These are phyloP conservation scores for Hypomecis atomaria DNA, from an alignment of 2,888 invertebrate genomes.

Conservation along the genomic window DNA sequence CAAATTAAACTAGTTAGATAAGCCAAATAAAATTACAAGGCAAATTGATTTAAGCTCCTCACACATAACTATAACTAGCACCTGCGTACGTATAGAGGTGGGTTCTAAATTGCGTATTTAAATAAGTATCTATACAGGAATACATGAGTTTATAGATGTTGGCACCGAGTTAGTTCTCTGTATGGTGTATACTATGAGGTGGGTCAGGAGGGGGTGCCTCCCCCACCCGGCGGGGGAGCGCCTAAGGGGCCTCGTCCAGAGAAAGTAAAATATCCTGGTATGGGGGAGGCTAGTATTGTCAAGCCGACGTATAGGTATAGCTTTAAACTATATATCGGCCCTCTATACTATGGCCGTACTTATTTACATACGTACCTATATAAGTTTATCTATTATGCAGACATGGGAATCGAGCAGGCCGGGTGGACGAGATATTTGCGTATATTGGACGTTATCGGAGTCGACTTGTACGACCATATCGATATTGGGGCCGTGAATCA, in stretches of 20 bases:
- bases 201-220: constrained; percentile 60
- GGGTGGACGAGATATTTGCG: constrained; percentile 73
- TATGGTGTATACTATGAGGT: constrained; percentile 80
- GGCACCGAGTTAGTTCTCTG: constrained; percentile 80
- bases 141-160: constrained; percentile 80
- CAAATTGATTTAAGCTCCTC: constrained; percentile 71
- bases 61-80: constrained; percentile 44
- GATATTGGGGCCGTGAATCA: constrained; percentile 40
- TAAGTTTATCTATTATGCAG: constrained; percentile 83
- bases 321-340: constrained; percentile 82
- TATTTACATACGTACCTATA: constrained; percentile 82
- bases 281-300: constrained; percentile 84
- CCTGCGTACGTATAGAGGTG: constrained; percentile 55
- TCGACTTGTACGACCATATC: constrained; percentile 62
- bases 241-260: constrained; percentile 82
- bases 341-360: constrained; percentile 74
- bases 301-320: constrained; percentile 81
- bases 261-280: constrained; percentile 84
- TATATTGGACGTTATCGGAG: constrained; percentile 63
- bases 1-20: constrained; percentile 59
- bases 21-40: constrained; percentile 65
- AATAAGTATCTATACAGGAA: constrained; percentile 74
- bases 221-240: constrained; percentile 61
- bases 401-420: constrained; percentile 79
- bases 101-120: constrained; percentile 79